Evolutionary conservation across 2,113 vertebrate species (phyloP), one percentile per base, ranked within the genome.

Genomic region (Eurypyga helias): DNA sequence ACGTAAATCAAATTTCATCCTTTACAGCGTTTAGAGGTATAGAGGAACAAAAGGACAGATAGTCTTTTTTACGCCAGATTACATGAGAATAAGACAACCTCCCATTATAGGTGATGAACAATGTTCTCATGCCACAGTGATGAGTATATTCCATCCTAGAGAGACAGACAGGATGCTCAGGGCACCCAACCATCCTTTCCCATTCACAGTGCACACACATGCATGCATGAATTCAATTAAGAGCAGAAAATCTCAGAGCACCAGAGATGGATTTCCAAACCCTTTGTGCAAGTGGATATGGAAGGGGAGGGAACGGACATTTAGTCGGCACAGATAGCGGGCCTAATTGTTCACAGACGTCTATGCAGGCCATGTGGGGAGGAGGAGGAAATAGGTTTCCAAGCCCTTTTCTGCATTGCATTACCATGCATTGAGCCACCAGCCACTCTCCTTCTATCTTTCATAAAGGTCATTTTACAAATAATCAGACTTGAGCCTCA

Each of bases 61-160:
- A 93, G 95, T 55, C 73, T 95, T 89, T 95, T 91, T 83, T 91
- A 96, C 0, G 26, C 91, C 89, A 87, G 91, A 89, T 92, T 95
- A 97, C 93, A 92, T n/a, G 75, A 93, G 70, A 96, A 79, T 72
- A 93, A 77, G 83, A 95, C 96, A 97, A 95, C 81, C 87, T 89
- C 61, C 83, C 81, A 95, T 94, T 95, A 87, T 79, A 51, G 17
- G 25, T 1, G 1, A 65, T 61, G 85, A 94, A 95, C 86, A 95
- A 89, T 85, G 81, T 51, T 82, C 83, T 93, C 91, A 72, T 77
- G 94, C 89, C 91, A 93, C 70, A 76, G 52, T 79, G 90, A 95
- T 72, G 94, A 92, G 92, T 89, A 91, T 93, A 95, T 94, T 92
- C 89, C 83, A 65, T 72, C 41, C 79, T 23, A 52, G 86, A 94